Evolutionary conservation across 2,888 invertebrate species (phyloP).

Genomic region (Pheosia gnoma): DNA sequence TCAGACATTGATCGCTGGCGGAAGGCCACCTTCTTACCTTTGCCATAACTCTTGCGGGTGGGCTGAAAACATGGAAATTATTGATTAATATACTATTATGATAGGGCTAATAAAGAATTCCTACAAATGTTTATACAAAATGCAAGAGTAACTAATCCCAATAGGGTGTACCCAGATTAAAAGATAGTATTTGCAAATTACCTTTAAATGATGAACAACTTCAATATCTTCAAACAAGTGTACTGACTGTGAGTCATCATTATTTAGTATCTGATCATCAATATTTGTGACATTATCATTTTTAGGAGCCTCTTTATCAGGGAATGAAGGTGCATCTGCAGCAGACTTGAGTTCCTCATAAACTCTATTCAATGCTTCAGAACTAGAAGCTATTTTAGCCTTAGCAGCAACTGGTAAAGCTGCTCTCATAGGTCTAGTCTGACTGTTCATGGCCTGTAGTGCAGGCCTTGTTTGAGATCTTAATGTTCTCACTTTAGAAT

Average conservation of each 20-base stretch:
- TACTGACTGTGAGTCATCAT: constrained; percentile 65
- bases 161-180: no score
- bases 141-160: no score
- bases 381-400: constrained; percentile 50
- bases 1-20: constrained; percentile 49
- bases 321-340: constrained; percentile 57
- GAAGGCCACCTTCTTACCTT: constrained; percentile 71
- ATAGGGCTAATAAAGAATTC: no score
- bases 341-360: constrained; percentile 62
- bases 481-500: constrained; percentile 45
- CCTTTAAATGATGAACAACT: constrained; percentile 72
- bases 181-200: constrained; percentile 28
- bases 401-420: constrained; percentile 50
- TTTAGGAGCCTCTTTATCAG: constrained; percentile 40
- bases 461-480: constrained; percentile 55
- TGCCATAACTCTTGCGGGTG: constrained; percentile 71
- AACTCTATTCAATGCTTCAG: constrained; percentile 56
- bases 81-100: no score
- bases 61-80: constrained; percentile 52
- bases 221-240: constrained; percentile 79
- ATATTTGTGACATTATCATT: constrained; percentile 42
- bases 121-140: no score
- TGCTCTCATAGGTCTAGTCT: constrained; percentile 57
- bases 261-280: constrained; percentile 35
- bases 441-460: constrained; percentile 63